phyloP scores from a whole-genome alignment of 2,888 invertebrate species.

The Erebia epiphron region DNA sequence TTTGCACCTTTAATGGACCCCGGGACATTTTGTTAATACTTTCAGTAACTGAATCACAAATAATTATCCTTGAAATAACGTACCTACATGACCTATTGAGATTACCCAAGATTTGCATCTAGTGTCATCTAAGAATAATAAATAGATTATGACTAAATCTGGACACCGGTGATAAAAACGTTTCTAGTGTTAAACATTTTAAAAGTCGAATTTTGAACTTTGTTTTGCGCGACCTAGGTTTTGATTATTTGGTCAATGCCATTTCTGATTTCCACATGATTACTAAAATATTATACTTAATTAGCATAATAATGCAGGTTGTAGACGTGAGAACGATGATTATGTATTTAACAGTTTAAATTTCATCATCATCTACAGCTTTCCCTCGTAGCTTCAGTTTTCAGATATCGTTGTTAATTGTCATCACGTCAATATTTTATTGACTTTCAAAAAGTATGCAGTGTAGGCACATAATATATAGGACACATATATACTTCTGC shows the following conservation, averaged over 20 bases:
- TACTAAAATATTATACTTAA: conserved; percentile 5
- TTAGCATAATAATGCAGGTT: no score
- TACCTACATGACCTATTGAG: background rate
- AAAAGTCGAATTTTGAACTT: conserved; percentile 21
- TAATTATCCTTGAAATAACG: conserved; percentile 5
- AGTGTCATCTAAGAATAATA: conserved; percentile 9
- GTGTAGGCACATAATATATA: no score
- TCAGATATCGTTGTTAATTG: no score
- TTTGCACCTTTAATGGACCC: no score
- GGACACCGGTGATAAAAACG: background rate
- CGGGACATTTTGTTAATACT: no score
- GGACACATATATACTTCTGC: no score
- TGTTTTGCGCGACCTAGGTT: conserved; percentile 28
- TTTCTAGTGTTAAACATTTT: conserved; percentile 2
- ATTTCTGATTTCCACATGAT: conserved; percentile 25
- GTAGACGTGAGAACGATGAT: no score
- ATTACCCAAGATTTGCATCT: conserved; percentile 11
- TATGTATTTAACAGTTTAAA: no score
- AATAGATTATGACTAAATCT: conserved; percentile 13
- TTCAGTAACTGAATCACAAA: background rate
- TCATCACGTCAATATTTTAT: no score
- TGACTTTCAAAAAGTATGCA: no score
- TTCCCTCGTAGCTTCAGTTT: no score
- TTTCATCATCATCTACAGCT: no score
- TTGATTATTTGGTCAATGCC: conserved; percentile 28